Base-by-base conservation (phyloP, 2,113 vertebrate species). In the Puma concolor region DNA sequence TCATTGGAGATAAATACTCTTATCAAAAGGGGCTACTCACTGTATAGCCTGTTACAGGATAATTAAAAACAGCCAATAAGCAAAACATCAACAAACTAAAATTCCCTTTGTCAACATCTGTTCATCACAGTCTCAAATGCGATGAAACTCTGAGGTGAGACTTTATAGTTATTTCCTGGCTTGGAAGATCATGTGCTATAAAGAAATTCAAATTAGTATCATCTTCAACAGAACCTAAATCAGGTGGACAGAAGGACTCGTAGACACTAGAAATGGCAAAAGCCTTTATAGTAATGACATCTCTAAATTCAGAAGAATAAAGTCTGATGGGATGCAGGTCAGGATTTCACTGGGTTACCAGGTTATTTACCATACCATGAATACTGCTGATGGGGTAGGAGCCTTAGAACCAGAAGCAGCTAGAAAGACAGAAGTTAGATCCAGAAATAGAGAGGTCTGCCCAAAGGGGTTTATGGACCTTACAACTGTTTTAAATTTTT, bases 31-130 rank as follows among this genome's bases (percentile, higher is more conserved):
- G 38, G 16, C 44, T 54, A 54, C 14, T 76, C 66, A 90, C 82
- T 91, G 88, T 76, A 91, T 31, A 84, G 36, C 7, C 60, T 93
- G 36, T 50, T 86, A 63, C 7, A 27, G 60, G 38, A 97, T 82
- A 96, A 81, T 25, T 79, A 91, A 44, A 91, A 76, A 90, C 50
- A 74, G 31, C 12, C 36, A 85, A 81, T 16, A 90, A 88, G 27
- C 29, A 96, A 96, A 97, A 67, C 13, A 87, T 60, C 85, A 83
- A 87, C 89, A 95, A 64, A 88, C 5, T 60, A 89, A 94, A 95
- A 63, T 76, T 66, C 57, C 29, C 29, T 87, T 88, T 90, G 64
- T 88, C 76, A 60, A 29, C 38, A 80, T 93, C 69, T 83, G 76
- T 52, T 97, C 76, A 31, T 52, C 82, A 92, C 15, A 48, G 36